Conservation (phyloP, 1,140 invertebrate species). For the Aphidius ervi region DNA sequence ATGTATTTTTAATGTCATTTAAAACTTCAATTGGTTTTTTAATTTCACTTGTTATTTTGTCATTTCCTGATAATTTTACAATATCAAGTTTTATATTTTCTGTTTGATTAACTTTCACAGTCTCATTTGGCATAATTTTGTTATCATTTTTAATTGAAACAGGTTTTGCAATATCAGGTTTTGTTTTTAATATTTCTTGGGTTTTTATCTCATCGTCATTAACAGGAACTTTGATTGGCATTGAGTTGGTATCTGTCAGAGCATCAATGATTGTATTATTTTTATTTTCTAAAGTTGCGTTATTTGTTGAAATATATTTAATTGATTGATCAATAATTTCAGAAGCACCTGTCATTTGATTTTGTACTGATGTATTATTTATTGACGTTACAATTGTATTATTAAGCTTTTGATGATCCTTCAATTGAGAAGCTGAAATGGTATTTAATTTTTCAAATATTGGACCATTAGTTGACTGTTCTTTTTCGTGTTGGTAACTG, state of each 20-base stretch:
- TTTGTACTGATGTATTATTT: background rate
- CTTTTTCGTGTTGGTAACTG: no score
- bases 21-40: no score
- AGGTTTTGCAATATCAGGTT: background rate
- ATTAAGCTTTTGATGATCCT: background rate
- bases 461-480: constrained; percentile 27
- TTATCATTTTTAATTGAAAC: constrained; percentile 1
- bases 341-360: constrained; percentile 21
- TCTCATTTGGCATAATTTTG: background rate
- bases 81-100: background rate
- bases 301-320: background rate
- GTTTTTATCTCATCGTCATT: background rate
- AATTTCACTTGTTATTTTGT: background rate
- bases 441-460: constrained; percentile 37
- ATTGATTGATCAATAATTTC: constrained; percentile 2
- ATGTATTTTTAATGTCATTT: no score
- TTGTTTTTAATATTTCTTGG: background rate
- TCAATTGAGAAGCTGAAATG: constrained; percentile 27
- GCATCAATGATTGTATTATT: background rate
- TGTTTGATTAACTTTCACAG: background rate
- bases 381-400: no score
- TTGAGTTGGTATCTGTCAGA: constrained; percentile 4
- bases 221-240: background rate
- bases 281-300: background rate
- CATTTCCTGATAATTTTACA: background rate